Conservation (phyloP, 2,113 vertebrate genomes). For the Hydrochoerus hydrochaeris region DNA sequence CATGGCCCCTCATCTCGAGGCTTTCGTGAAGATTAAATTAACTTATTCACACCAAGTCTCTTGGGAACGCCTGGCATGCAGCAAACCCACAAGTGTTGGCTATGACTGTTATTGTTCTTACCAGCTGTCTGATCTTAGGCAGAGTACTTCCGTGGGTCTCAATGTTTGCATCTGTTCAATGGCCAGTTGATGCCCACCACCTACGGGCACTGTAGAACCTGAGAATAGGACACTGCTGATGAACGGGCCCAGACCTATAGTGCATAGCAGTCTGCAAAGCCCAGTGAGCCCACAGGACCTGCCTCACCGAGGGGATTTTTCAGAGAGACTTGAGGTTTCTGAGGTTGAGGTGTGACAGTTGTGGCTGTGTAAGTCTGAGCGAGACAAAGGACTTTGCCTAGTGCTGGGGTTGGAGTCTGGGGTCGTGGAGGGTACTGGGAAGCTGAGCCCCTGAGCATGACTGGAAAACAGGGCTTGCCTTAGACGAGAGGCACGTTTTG, state of each 20-base stretch:
- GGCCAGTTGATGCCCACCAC: not conserved
- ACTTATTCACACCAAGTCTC: not conserved
- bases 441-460: too few species aligned
- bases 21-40: slow-evolving; percentile 40
- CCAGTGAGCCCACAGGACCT: not conserved
- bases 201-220: not conserved
- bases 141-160: not conserved
- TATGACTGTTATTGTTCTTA: not conserved
- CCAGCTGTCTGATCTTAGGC: not conserved
- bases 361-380: not conserved
- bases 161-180: not conserved
- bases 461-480: not conserved
- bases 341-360: not conserved
- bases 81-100: not conserved
- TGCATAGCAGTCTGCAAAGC: too few species aligned
- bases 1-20: not conserved
- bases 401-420: too few species aligned
- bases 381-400: not conserved
- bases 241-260: not conserved
- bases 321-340: not conserved
- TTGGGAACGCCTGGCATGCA: not conserved
- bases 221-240: not conserved
- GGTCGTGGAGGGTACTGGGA: not conserved
- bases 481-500: not conserved
- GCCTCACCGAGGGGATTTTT: not conserved